phyloP scores from a whole-genome alignment of 2,113 vertebrate species.

The Smithornis capensis region DNA sequence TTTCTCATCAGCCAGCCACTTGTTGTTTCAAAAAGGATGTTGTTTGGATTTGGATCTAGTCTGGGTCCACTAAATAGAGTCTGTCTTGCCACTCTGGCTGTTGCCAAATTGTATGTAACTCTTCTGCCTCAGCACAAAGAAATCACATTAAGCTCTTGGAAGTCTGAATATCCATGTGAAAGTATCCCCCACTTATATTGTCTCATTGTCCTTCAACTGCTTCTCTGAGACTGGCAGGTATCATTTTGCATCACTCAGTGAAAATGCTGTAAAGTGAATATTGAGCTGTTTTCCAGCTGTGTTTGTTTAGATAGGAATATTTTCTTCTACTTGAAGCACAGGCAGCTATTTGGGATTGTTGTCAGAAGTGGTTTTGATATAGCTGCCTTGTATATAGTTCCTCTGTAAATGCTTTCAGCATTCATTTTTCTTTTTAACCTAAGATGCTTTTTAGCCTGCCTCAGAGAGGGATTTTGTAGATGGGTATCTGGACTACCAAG shows the following conservation, averaged over 20 bases:
- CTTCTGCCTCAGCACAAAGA: not conserved
- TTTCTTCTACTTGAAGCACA: not conserved
- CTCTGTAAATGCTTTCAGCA: not conserved
- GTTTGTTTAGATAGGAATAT: constrained; percentile 14
- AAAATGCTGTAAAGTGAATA: not conserved
- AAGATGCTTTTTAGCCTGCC: not conserved
- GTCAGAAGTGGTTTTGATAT: not conserved
- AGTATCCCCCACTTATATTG: not conserved
- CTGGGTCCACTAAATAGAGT: not conserved
- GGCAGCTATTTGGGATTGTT: not conserved
- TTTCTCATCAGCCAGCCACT: not conserved
- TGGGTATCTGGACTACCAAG: not conserved
- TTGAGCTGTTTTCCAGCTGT: constrained; percentile 37
- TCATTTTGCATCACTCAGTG: constrained; percentile 8
- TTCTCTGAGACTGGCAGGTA: constrained; percentile 6
- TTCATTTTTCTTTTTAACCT: not conserved
- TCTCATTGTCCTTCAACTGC: not conserved
- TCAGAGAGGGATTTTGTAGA: not conserved
- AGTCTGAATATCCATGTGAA: not conserved
- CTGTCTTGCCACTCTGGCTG: not conserved
- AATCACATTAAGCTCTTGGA: not conserved
- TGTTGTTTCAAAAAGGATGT: not conserved
- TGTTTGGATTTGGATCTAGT: not conserved
- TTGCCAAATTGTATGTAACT: not conserved
- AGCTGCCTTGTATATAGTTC: not conserved